A percentile compares a stretch with the other conserved stretches of the same genome.
Conservation (phyloP, 1,140 invertebrate species). For the Neuroterus valhalla region DNA sequence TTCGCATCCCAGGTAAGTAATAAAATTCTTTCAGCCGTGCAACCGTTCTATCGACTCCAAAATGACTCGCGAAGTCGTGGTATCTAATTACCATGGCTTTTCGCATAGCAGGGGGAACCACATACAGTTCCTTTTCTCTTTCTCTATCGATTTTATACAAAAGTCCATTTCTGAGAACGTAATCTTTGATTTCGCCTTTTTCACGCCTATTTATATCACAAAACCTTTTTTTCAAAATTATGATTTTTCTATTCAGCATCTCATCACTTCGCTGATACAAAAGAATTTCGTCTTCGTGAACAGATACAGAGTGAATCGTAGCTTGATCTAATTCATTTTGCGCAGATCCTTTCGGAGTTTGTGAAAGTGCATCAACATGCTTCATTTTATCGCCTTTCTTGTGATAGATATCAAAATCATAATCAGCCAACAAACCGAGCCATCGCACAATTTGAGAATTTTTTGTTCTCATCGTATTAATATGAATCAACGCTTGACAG, state of each 20-base stretch:
- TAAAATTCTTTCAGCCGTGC: background rate
- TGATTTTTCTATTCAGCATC: background rate
- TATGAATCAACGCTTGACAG: background rate
- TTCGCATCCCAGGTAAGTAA: background rate
- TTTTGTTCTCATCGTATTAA: conserved; percentile 5
- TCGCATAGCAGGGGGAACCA: background rate
- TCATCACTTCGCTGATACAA: background rate
- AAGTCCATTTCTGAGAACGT: background rate
- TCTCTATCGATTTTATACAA: background rate
- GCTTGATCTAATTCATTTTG: background rate
- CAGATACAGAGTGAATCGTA: background rate
- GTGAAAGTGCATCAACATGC: conserved; percentile 62
- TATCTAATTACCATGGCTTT: background rate
- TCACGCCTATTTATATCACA: background rate
- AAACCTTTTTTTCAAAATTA: background rate
- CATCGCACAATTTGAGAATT: conserved; percentile 16
- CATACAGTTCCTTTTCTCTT: background rate
- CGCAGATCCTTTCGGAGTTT: conserved; percentile 41
- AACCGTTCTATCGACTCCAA: background rate
- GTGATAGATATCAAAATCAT: conserved; percentile 33
- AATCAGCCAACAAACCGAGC: conserved; percentile 19
- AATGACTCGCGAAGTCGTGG: background rate
- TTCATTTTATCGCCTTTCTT: conserved; percentile 43
- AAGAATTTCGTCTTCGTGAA: background rate
- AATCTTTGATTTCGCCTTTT: background rate